phyloP scores from a whole-genome alignment of 2,888 invertebrate species.

The Drosophila robusta region DNA sequence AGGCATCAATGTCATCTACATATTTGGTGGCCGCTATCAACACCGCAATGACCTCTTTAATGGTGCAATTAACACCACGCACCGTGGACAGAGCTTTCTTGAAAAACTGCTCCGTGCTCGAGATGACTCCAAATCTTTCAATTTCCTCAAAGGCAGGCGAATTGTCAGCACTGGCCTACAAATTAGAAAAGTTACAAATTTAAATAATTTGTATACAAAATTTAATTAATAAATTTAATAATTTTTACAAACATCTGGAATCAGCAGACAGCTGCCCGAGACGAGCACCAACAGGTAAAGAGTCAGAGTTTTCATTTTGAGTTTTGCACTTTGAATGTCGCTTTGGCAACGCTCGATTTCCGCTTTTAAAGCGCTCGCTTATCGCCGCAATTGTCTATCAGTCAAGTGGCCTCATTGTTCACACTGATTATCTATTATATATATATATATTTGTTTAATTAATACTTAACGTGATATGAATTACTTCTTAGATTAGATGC shows the following conservation, averaged over 20 bases:
- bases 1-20: conserved; percentile 18
- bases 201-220: too few relatives aligned
- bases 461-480: background rate
- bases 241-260: conserved; percentile 37
- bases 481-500: conserved; percentile 8
- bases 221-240: too few relatives aligned
- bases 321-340: conserved; percentile 12
- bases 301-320: conserved; percentile 53
- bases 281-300: conserved; percentile 49
- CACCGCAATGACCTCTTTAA: conserved; percentile 23
- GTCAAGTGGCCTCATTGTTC: conserved; percentile 15
- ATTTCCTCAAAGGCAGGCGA: conserved; percentile 9
- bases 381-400: conserved; percentile 12
- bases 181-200: background rate
- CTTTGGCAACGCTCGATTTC: background rate
- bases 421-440: background rate
- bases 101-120: conserved; percentile 11
- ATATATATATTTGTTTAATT: background rate
- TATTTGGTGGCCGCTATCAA: conserved; percentile 29
- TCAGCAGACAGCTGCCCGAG: conserved; percentile 50
- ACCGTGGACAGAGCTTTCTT: conserved; percentile 28
- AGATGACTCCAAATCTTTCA: conserved; percentile 18
- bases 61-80: conserved; percentile 35
- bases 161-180: conserved; percentile 32
- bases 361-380: conserved; percentile 32